A percentile compares a stretch with the other conserved stretches of the same genome.
These are phyloP conservation scores for Diploptera punctata DNA, from an alignment of 2,888 invertebrate genomes.

Conservation along the genomic window DNA sequence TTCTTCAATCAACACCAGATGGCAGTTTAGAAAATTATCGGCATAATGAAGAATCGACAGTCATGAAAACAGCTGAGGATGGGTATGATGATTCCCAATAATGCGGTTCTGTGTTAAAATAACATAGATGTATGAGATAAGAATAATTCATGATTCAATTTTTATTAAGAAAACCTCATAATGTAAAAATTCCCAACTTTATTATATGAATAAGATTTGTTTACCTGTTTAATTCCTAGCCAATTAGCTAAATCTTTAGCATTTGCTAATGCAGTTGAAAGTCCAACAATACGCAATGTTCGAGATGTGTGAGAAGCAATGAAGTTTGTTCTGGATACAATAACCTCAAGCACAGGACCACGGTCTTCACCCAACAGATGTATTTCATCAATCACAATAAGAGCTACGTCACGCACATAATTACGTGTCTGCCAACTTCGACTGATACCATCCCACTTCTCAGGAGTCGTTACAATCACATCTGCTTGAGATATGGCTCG, in stretches of 20 bases:
- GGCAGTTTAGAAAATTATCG: too few species aligned
- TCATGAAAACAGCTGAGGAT: too few species aligned
- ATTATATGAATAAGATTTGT: too few species aligned
- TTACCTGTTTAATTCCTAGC: constrained; percentile 78
- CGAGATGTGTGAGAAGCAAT: constrained; percentile 89
- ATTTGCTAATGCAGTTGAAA: constrained; percentile 98
- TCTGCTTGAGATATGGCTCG: constrained; percentile 82
- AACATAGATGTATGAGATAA: too few species aligned
- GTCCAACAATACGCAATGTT: constrained; percentile 86
- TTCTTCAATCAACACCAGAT: too few species aligned
- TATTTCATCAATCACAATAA: constrained; percentile 98
- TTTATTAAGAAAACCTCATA: too few species aligned
- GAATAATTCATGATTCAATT: too few species aligned
- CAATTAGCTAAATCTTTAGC: constrained; percentile 96
- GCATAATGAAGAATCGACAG: too few species aligned
- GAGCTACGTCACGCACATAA: constrained; percentile 89
- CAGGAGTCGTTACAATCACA: constrained; percentile 98
- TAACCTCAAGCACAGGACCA: constrained; percentile 93
- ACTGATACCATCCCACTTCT: constrained; percentile 99
- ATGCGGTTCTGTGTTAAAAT: too few species aligned
- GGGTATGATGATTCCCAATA: too few species aligned
- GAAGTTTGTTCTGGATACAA: constrained; percentile 96
- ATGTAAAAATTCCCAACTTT: too few species aligned
- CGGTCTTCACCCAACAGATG: constrained; percentile 93
- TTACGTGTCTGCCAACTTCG: constrained; percentile 97